A percentile compares a stretch with the other conserved stretches of the same genome.
Conservation (phyloP, 2,113 vertebrate genomes). For the Xiphorhynchus elegans region DNA sequence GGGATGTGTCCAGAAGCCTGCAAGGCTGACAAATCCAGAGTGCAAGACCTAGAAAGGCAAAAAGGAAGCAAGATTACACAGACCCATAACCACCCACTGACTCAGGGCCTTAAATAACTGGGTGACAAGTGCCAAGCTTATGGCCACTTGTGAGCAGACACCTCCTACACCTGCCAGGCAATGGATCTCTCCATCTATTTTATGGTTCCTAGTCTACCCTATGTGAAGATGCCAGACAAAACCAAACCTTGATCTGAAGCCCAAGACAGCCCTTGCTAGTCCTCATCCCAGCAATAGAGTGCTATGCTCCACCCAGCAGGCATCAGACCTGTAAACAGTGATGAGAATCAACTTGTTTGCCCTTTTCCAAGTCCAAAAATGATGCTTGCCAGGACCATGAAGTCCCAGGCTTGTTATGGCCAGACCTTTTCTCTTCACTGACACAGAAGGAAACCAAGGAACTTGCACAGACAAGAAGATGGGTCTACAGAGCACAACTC, state of each 20-base stretch:
- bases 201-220: background rate
- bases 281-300: fast-evolving
- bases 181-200: background rate
- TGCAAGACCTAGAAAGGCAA: conserved; percentile 50
- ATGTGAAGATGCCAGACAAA: background rate
- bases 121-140: background rate
- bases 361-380: background rate
- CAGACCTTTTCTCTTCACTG: background rate
- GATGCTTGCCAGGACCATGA: background rate
- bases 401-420: background rate
- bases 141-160: background rate
- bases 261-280: background rate
- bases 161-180: background rate
- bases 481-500: background rate
- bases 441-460: background rate
- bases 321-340: background rate
- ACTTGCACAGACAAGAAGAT: background rate
- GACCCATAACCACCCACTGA: background rate
- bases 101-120: background rate
- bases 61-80: conserved; percentile 32
- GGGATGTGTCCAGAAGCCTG: background rate
- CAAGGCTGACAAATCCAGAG: background rate
- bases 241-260: background rate
- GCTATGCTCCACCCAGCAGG: background rate
- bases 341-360: background rate